Evolutionary conservation across 1,140 invertebrate species (phyloP), one percentile per base, ranked within the genome.

Genomic region (Reticulitermes speratus): DNA sequence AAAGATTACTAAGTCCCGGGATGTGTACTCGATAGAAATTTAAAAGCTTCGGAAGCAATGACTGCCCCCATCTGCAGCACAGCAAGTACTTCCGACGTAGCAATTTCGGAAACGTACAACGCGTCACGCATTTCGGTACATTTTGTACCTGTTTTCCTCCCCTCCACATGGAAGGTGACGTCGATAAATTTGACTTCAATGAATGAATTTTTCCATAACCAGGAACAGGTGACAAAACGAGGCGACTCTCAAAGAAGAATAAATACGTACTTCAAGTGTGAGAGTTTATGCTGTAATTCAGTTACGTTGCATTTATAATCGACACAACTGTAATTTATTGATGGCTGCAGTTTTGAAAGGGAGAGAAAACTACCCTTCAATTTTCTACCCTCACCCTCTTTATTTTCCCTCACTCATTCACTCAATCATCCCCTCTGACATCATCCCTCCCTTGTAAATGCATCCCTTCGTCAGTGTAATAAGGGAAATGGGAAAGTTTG

Each of bases 401-500:
- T 75, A 75, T 75, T 75, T 55, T 75, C 65, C 65, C 65, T 75
- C 8, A 25, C 65, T 75, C 65, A 75, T 75, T 75, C 65, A 75
- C 65, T 75, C 65, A 75, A 75, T 75, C 65, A 75, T 75, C 65
- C 65, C 65, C 65, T 75, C 65, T 75, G 65, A 75, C 65, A 75
- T 30, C 65, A 75, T 30, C 65, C 65, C 65, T 75, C 65, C 65
- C 59, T 65, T 65, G 59, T 65, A 65, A 12, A 65, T 65, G 21
- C 59, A 65, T 23, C 59, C 59, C 65, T 75, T 75, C 65, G 65
- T 75, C 65, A 75, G n/a, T 75, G 65, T 75, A 75, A 75, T 75
- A 75, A 75, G 65, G 65, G 65, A 75, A 75, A 75, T 75, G 65
- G n/a, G 65, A 75, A 75, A 75, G 65, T 75, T 75, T 75, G 65